These are phyloP conservation scores for Dreissena rostriformis DNA, from an alignment of 1,140 invertebrate genomes.

Conservation along the genomic window DNA sequence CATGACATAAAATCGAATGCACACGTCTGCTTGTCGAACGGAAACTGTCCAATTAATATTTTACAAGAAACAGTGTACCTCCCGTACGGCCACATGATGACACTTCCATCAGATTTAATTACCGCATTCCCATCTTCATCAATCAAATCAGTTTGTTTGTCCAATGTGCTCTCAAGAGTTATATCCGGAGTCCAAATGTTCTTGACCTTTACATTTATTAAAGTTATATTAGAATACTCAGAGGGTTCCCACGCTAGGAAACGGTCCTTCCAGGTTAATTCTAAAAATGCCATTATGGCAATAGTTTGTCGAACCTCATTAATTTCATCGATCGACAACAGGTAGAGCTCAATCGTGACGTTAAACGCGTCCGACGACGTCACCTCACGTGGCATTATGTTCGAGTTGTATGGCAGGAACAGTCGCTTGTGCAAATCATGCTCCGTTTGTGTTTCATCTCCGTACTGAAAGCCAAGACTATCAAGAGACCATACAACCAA, in stretches of 20 bases:
- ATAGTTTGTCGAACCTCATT: conserved; percentile 10
- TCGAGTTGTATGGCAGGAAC: background rate
- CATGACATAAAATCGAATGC: too few species aligned
- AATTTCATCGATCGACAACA: conserved; percentile 24
- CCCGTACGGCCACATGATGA: conserved; percentile 23
- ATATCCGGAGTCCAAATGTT: conserved; percentile 31
- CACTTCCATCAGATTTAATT: background rate
- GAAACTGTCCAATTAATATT: conserved; percentile 85
- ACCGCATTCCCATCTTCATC: background rate
- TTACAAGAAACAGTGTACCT: conserved; percentile 82
- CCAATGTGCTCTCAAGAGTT: background rate
- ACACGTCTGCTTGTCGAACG: conserved; percentile 96
- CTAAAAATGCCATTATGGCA: conserved; percentile 2
- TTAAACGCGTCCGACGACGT: too few species aligned
- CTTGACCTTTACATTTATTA: too few species aligned
- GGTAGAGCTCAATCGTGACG: background rate
- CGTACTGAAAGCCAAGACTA: background rate
- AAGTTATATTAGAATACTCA: too few species aligned
- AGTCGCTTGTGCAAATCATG: background rate
- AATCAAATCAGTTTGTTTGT: background rate
- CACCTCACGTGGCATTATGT: too few species aligned
- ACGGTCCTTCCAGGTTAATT: too few species aligned
- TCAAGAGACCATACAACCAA: background rate
- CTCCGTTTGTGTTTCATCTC: too few species aligned
- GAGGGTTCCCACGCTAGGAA: too few species aligned